Evolutionary conservation across 2,888 invertebrate genomes (phyloP), one percentile per base, ranked within the genome.

Genomic region (Amblyteles armatorius): DNA sequence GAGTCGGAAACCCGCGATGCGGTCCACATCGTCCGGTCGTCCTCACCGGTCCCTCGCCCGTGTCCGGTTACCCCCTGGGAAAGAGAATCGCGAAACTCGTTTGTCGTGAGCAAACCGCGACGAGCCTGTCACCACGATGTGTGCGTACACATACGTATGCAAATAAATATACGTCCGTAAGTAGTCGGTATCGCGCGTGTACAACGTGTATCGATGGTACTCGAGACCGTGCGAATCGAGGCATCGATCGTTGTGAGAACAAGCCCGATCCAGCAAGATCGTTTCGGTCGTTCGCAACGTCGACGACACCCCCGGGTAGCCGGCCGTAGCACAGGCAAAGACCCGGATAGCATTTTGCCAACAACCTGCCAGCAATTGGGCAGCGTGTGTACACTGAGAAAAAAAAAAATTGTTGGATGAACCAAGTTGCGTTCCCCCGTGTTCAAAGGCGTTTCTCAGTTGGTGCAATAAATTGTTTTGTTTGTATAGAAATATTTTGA

Each of bases 1-100:
- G 44, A 57, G 73, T 71, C 84, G 76, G 82, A 78, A 83, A 87
- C 82, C 86, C 87, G 79, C 85, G 86, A 85, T 85, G 79, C 84
- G 88, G 83, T 84, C 83, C 79, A 72, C 81, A 48, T 82, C 77
- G 68, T 82, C 77, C 68, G 67, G 74, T 67, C 68, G 36, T 63
- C 57, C 48, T 55, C 67, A 33, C n/a, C 16, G 13, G 40, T 36
- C 79, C 36, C 36, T 79, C 73, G 40, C 50, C 67, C 84, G 85
- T 84, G 79, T 81, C 83, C 84, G 83, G 82, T 72, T 83, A 80
- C 80, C 52, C 63, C 29, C 50, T 29, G 68, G 63, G 73, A 84
- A 73, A 74, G 69, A 72, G 57, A 68, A 77, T 76, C 74, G 79
- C 50, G 57, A 76, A 76, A 55, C 79, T 79, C 74, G 79, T 50